Percentiles rank a stretch among this genome's conserved stretches.
These are phyloP conservation scores for Microchirus variegatus DNA, from an alignment of 2,797 vertebrate species.

Conservation along the genomic window DNA sequence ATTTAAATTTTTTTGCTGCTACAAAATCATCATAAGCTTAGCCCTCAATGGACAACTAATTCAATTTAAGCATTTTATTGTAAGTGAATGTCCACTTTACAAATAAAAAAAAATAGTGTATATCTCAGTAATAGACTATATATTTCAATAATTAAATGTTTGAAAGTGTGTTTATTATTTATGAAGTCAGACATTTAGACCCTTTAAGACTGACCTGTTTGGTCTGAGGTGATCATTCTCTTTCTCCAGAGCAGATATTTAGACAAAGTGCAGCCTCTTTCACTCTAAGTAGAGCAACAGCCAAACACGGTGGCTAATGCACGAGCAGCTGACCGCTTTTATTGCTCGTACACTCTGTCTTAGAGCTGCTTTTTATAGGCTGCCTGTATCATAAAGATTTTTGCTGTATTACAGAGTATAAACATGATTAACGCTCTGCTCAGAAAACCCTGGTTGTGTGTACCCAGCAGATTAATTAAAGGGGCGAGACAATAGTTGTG, in stretches of 20 bases:
- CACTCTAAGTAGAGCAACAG: background rate
- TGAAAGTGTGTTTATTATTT: slow-evolving; percentile 22
- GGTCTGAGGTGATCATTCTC: background rate
- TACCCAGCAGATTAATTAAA: background rate
- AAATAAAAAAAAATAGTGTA: background rate
- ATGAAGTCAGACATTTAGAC: slow-evolving; percentile 2
- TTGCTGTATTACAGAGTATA: background rate
- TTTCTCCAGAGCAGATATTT: background rate
- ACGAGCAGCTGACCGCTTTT: background rate
- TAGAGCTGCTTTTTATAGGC: background rate
- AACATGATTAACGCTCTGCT: background rate
- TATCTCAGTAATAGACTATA: background rate
- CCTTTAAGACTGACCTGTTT: slow-evolving; percentile 3
- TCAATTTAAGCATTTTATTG: background rate
- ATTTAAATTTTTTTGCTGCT: too few species aligned
- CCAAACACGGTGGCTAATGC: background rate
- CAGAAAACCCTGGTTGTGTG: background rate
- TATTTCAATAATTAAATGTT: too few species aligned
- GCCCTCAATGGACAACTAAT: too few species aligned
- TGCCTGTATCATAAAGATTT: background rate
- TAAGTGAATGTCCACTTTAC: background rate
- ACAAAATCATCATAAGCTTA: too few species aligned
- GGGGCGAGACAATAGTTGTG: too few species aligned
- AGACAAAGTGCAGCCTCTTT: background rate
- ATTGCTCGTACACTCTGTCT: background rate